Evolutionary conservation across 2,888 invertebrate species (phyloP), one percentile per base, ranked within the genome.

Genomic region (Cryptus viduatorius): DNA sequence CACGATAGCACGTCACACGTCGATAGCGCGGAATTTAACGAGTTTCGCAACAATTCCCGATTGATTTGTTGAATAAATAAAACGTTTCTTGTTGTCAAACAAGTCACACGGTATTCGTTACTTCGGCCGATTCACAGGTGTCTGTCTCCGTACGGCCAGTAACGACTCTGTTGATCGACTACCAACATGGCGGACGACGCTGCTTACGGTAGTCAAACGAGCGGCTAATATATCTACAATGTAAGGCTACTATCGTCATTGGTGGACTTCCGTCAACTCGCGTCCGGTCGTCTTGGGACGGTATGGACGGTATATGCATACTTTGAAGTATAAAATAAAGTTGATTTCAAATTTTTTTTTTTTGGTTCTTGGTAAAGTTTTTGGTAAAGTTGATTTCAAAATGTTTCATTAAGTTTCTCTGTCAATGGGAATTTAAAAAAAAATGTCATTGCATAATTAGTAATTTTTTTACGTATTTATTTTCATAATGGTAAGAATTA

Each of bases 61-160:
- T 50, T 1, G 5, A 53, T 71, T 48, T 53, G 29, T 1, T n/a
- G 10, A 29, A 59, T 4, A 24, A 72, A 75, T 29, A 78, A 44
- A 73, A 79, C 67, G 5, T 4, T 4, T 79, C 37, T 84, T 87
- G 84, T 85, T 83, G 68, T 80, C 77, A 85, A 86, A 86, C 84
- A 86, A 83, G 59, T 67, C 59, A 42, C 61, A 37, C 37, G 37
- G 69, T 67, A 67, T 75, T 31, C 31, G 31, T 37, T n/a, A 31
- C 29, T 73, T 44, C 48, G 67, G 78, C 61, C 29, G 65, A 19
- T 82, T 78, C 46, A 81, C 87, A 86, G 83, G 87, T 84, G 87
- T 86, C 69, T 69, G 68, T 72, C 56, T 61, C 59, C 7, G 59
- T 5, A 29, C 59, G 59, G n/a, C 31, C 59, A 37, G 37, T 31